phyloP scores from a whole-genome alignment of 1,140 invertebrate genomes.

The Eriocheir sinensis region DNA sequence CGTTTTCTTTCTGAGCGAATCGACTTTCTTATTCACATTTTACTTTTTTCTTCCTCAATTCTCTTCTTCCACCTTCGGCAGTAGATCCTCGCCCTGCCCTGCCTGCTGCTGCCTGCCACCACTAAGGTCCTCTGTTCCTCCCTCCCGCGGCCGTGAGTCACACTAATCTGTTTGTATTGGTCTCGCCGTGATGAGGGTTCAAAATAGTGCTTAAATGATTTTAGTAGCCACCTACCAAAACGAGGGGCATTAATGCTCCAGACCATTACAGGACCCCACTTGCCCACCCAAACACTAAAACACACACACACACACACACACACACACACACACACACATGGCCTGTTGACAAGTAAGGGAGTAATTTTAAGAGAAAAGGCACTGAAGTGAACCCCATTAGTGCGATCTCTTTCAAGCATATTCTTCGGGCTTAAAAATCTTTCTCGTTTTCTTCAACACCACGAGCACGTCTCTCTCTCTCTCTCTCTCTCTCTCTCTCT shows the following conservation, averaged over 20 bases:
- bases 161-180: conserved; percentile 61
- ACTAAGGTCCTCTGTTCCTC: conserved; percentile 60
- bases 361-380: not conserved
- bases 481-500: no score
- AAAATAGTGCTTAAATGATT: conserved; percentile 76
- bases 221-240: conserved; percentile 72
- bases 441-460: not conserved
- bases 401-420: conserved; percentile 19
- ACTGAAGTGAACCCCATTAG: no score
- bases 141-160: conserved; percentile 2
- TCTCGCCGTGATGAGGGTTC: conserved; percentile 48
- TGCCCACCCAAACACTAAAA: not conserved
- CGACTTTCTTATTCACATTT: no score
- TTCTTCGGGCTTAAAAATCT: not conserved
- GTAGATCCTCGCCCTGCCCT: conserved; percentile 1
- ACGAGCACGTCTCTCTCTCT: no score
- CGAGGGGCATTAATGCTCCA: conserved; percentile 71
- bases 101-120: not conserved
- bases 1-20: no score
- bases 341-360: not conserved
- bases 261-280: conserved; percentile 59
- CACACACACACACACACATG: conserved; percentile 44
- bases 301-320: conserved; percentile 36
- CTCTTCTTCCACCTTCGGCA: not conserved
- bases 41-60: no score